Evolutionary conservation across 2,888 invertebrate species (phyloP).

Genomic region (Patella pellucida): DNA sequence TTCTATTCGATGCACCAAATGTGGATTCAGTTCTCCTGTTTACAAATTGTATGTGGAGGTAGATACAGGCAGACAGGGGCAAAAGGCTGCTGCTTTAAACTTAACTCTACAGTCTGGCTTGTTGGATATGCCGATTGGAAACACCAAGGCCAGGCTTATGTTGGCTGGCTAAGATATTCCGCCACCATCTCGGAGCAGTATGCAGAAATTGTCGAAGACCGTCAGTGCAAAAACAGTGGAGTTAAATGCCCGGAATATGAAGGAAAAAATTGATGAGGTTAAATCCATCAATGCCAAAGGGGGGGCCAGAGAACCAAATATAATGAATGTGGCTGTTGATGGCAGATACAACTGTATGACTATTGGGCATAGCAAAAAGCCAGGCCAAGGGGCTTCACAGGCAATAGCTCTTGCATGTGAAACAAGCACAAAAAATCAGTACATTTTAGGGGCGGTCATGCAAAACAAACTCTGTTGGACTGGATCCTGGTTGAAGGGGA

Average conservation of each 20-base stretch:
- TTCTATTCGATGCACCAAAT: background rate
- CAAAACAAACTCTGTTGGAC: slow-evolving; percentile 23
- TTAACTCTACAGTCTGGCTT: background rate
- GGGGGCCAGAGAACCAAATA: background rate
- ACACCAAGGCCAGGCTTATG: background rate
- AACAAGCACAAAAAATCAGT: slow-evolving; percentile 2
- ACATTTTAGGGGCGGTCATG: background rate
- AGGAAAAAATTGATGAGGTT: background rate
- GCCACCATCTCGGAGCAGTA: background rate
- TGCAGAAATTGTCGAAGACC: background rate
- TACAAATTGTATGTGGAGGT: background rate
- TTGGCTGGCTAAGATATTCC: background rate
- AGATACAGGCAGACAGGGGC: background rate
- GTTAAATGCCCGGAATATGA: background rate
- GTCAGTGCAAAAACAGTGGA: background rate
- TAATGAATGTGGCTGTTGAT: background rate
- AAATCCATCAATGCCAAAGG: background rate
- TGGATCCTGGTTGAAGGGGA: slow-evolving; percentile 23
- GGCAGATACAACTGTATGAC: background rate
- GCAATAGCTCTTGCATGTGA: slow-evolving; percentile 12
- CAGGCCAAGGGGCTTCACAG: background rate
- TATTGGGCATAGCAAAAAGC: background rate
- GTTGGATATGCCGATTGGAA: background rate
- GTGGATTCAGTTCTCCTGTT: background rate
- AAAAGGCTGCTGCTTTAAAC: background rate